Evolutionary conservation across 2,888 invertebrate genomes (phyloP).

Genomic region (Ypsolopha scabrella): DNA sequence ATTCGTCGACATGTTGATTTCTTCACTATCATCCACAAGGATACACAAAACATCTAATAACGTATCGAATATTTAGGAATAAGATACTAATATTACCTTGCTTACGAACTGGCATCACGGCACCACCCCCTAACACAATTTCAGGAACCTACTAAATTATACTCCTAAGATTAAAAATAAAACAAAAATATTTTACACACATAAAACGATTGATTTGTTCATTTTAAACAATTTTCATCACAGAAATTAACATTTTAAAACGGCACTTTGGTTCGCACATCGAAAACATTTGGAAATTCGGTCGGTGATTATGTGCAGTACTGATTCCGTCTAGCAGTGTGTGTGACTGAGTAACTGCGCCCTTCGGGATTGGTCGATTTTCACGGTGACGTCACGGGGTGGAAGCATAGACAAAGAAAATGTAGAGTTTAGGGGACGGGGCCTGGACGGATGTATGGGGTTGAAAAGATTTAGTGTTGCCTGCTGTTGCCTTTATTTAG

Average conservation of each 20-base stretch:
- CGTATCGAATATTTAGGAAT: constrained; percentile 11
- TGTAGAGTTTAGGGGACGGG: constrained; percentile 13
- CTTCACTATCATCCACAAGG: no score
- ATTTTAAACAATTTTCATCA: constrained; percentile 53
- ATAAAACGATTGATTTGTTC: constrained; percentile 28
- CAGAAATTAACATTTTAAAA: constrained; percentile 41
- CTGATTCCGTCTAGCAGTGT: constrained; percentile 48
- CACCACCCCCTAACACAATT: constrained; percentile 62
- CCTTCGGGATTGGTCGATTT: constrained; percentile 74
- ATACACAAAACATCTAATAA: no score
- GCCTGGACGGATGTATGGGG: neutral
- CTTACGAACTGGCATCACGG: constrained; percentile 80
- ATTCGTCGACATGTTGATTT: no score
- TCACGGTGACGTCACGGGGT: constrained; percentile 72
- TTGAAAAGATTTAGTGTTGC: constrained; percentile 6
- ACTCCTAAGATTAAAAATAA: constrained; percentile 20
- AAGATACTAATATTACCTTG: constrained; percentile 69
- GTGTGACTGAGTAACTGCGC: constrained; percentile 63
- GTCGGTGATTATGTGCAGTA: constrained; percentile 41
- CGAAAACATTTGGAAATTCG: constrained; percentile 57
- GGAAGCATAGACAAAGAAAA: constrained; percentile 59
- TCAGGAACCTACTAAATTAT: constrained; percentile 43
- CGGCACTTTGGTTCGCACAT: constrained; percentile 46
- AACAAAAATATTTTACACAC: constrained; percentile 48
- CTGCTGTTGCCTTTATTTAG: no score